phyloP scores from a whole-genome alignment of 2,113 vertebrate genomes.

The Strix uralensis region DNA sequence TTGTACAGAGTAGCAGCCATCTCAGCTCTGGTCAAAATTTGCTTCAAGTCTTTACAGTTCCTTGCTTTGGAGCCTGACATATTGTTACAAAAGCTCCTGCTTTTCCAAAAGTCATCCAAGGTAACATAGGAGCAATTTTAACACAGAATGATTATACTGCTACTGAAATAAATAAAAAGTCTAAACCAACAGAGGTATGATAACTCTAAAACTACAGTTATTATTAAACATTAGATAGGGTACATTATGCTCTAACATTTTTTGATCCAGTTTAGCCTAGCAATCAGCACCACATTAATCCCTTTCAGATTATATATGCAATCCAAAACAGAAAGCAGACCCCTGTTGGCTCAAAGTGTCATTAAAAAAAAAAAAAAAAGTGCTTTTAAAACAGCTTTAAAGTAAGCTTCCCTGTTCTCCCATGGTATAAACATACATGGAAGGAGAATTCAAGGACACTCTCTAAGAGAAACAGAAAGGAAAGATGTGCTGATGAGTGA shows the following conservation, averaged over 20 bases:
- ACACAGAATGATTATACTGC: not conserved
- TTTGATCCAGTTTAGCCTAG: not conserved
- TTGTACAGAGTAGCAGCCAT: not conserved
- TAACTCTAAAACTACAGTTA: not conserved
- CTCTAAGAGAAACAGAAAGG: not conserved
- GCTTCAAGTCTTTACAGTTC: not conserved
- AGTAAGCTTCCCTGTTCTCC: not conserved
- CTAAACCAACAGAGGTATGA: not conserved
- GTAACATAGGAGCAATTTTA: not conserved
- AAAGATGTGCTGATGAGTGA: not conserved
- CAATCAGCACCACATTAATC: not conserved
- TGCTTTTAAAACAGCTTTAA: not conserved
- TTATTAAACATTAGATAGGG: constrained; percentile 13
- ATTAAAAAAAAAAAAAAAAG: not conserved
- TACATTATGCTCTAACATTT: not conserved
- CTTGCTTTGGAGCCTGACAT: not conserved
- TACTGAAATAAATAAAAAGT: not conserved
- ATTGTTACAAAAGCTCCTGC: not conserved
- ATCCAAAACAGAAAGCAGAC: not conserved
- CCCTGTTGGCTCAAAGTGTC: not conserved
- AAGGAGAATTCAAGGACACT: constrained; percentile 30
- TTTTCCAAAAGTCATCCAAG: not conserved
- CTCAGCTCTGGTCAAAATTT: not conserved
- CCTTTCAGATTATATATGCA: not conserved
- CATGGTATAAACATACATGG: not conserved